Percentiles rank a stretch among this genome's conserved stretches.
These are phyloP conservation scores for Cladopsammia gracilis DNA, from an alignment of 64 coral and sea anemone species.

Conservation along the genomic window DNA sequence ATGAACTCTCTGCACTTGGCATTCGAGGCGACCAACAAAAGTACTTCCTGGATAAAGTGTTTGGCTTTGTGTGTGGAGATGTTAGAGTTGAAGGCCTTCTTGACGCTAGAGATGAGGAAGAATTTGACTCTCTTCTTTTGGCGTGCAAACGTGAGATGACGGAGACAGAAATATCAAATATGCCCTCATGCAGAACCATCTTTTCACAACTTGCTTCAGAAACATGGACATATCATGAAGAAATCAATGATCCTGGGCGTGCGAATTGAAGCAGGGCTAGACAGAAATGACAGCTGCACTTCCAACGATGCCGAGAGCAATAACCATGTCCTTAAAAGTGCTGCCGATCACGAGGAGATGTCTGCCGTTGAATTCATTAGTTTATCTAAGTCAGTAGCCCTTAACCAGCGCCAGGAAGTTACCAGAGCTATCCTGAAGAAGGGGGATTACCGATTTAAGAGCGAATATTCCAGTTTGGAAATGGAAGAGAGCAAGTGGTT, in stretches of 20 bases:
- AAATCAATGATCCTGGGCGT: slow-evolving; percentile 12
- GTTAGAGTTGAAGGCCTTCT: slow-evolving; percentile 59
- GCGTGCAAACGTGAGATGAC: slow-evolving; percentile 25
- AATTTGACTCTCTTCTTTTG: slow-evolving; percentile 58
- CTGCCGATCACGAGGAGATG: slow-evolving; percentile 18
- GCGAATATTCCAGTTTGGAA: background rate
- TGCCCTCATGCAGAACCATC: background rate
- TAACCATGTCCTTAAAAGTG: slow-evolving; percentile 39
- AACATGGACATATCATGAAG: slow-evolving; percentile 20
- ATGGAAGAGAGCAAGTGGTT: background rate
- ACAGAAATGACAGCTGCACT: background rate
- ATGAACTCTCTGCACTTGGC: background rate
- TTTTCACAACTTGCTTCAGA: slow-evolving; percentile 46
- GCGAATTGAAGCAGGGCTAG: background rate
- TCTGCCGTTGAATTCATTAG: too few species aligned
- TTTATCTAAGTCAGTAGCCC: too few species aligned
- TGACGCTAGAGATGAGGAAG: slow-evolving; percentile 18
- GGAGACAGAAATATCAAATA: slow-evolving; percentile 10
- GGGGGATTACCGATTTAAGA: background rate
- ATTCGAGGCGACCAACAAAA: slow-evolving; percentile 4
- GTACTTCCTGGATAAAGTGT: slow-evolving; percentile 57
- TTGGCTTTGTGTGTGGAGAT: slow-evolving; percentile 54
- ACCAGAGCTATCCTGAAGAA: background rate
- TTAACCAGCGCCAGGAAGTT: background rate
- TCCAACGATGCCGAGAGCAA: slow-evolving; percentile 41